Base-by-base conservation (phyloP, 2,797 vertebrate species). In the Betta splendens region DNA sequence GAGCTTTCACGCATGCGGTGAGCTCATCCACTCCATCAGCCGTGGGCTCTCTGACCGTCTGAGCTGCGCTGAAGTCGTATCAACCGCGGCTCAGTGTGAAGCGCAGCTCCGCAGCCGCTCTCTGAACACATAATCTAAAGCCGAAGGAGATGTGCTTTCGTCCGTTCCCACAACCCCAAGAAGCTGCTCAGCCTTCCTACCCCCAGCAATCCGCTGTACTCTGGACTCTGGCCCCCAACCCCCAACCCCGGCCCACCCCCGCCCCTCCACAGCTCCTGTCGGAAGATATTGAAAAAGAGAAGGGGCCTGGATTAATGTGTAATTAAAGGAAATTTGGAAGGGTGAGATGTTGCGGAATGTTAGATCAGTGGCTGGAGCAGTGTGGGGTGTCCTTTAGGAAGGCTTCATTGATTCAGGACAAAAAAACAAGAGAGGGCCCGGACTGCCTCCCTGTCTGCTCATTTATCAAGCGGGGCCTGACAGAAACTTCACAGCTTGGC, bases 281-380 rank as follows among this genome's bases (percentile, higher is more conserved):
- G 93, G 92, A 91, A 93, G 92, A 93, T 94, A 94, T 95, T 98
- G 94, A 98, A 97, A 93, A 95, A 94, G 94, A 94, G 93, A 94
- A 94, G 95, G 94, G 94, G 95, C 87, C 93, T 94, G 96, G 95
- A 97, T 98, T 97, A 96, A 92, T 91, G 92, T 94, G 94, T 96
- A 96, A 97, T 98, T 98, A 97, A 98, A 96, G 94, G 92, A 95
- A 94, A 94, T 98, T 96, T 97, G 95, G 95, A 95, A 96, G 95
- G 94, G 94, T 93, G 94, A 96, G 95, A 94, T 97, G 95, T 95
- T 95, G 93, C 93, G 95, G 97, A 98, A 98, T 98, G 96, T 99
- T 99, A 99, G 98, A 97, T 99, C 98, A 97, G 95, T 99, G 94
- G 95, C 96, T 94, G 89, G 93, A 96, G 93, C 96, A 96, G 95